Evolutionary conservation across 2,797 vertebrate genomes (phyloP).

Genomic region (Potorous gilbertii): DNA sequence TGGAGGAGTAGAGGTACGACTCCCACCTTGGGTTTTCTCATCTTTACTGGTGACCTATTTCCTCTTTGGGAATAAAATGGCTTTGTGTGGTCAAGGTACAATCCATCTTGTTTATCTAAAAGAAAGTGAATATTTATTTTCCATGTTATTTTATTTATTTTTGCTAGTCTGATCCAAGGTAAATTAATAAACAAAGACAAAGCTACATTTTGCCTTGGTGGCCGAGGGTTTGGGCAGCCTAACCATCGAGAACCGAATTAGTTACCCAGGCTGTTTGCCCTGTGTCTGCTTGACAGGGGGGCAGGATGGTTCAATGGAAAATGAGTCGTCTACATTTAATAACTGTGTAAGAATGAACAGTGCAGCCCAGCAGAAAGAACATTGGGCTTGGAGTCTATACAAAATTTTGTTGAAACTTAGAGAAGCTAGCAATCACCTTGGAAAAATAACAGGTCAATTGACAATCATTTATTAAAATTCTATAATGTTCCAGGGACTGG

Average conservation of each 20-base stretch:
- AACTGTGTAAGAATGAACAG: neutral
- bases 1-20: neutral
- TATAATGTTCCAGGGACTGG: neutral
- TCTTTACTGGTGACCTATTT: constrained; percentile 70
- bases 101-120: constrained; percentile 69
- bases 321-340: neutral
- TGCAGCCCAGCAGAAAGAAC: neutral
- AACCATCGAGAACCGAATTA: constrained; percentile 66
- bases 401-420: neutral
- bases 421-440: neutral
- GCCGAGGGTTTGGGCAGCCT: constrained; percentile 44
- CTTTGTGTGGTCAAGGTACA: constrained; percentile 72
- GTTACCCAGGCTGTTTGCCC: neutral
- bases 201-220: constrained; percentile 69
- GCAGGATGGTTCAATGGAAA: neutral
- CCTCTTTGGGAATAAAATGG: constrained; percentile 73
- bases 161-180: constrained; percentile 61
- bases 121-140: constrained; percentile 66
- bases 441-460: neutral
- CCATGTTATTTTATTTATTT: constrained; percentile 60
- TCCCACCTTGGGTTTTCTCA: constrained; percentile 48
- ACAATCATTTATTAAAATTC: neutral
- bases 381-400: neutral
- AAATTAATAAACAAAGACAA: constrained; percentile 67
- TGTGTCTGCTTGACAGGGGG: neutral